Percentiles rank a stretch among this genome's conserved stretches.
Evolutionary conservation across 2,888 invertebrate species (phyloP).

Genomic region (Acleris emargana): DNA sequence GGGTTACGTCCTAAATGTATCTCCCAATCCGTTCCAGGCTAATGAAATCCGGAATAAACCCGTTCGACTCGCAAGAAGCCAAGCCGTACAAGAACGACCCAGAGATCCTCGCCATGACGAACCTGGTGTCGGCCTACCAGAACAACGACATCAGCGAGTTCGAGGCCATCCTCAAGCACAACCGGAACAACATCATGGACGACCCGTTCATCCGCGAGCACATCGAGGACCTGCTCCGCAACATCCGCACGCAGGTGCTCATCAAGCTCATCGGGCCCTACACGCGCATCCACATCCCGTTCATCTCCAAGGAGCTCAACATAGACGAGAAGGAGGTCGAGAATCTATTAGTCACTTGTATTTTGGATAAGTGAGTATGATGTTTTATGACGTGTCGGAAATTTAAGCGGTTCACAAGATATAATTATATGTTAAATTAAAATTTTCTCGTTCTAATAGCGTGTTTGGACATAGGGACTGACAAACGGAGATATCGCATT

Average conservation of each 20-base stretch:
- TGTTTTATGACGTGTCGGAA: not conserved
- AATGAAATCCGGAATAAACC: slow-evolving; percentile 99
- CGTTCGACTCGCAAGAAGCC: slow-evolving; percentile 99
- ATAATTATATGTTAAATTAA: too few relatives aligned
- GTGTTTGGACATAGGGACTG: too few relatives aligned
- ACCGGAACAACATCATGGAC: slow-evolving; percentile 97
- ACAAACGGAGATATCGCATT: too few relatives aligned
- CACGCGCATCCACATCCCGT: slow-evolving; percentile 98
- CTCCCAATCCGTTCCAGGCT: slow-evolving; percentile 84
- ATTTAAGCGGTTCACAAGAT: too few relatives aligned
- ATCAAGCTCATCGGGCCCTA: slow-evolving; percentile 99
- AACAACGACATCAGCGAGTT: slow-evolving; percentile 99
- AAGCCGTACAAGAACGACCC: slow-evolving; percentile 99
- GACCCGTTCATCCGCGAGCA: slow-evolving; percentile 99
- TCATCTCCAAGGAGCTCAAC: slow-evolving; percentile 97
- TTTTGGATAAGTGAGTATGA: slow-evolving; percentile 94
- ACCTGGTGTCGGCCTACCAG: slow-evolving; percentile 98
- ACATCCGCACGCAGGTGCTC: slow-evolving; percentile 98
- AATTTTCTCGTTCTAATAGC: too few relatives aligned
- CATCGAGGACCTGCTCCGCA: slow-evolving; percentile 97
- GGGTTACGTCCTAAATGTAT: too few relatives aligned
- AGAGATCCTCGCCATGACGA: slow-evolving; percentile 99
- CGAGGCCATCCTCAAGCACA: slow-evolving; percentile 97
- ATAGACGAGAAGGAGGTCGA: slow-evolving; percentile 98
- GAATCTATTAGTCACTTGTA: slow-evolving; percentile 97